phyloP scores from a whole-genome alignment of 2,113 vertebrate genomes.

The Struthidea cinerea region DNA sequence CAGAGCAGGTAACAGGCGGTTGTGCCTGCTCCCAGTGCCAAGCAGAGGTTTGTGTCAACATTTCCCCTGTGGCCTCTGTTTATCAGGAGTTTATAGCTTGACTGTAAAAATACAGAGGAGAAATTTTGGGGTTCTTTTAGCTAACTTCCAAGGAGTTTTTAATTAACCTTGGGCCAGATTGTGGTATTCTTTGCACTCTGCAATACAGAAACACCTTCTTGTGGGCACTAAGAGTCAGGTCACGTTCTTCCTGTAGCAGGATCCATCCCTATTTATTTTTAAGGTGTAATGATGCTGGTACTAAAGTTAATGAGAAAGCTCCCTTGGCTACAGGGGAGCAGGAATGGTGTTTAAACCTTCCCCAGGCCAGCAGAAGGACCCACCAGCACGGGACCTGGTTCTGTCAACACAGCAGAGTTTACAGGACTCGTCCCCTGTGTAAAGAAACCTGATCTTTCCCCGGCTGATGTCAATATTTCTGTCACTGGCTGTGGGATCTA shows the following conservation, averaged over 20 bases:
- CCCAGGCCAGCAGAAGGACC: slow-evolving; percentile 20
- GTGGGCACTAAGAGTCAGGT: background rate
- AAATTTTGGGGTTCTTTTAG: background rate
- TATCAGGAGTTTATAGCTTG: background rate
- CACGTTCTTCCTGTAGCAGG: background rate
- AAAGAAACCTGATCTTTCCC: slow-evolving; percentile 30
- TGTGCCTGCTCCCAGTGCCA: background rate
- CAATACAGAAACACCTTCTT: background rate
- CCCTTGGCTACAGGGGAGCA: background rate
- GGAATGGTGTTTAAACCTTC: background rate
- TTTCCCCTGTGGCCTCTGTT: background rate
- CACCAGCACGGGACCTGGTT: slow-evolving; percentile 28
- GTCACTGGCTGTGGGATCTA: slow-evolving; percentile 41
- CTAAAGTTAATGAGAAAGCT: background rate
- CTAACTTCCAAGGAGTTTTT: background rate
- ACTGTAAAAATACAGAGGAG: slow-evolving; percentile 21
- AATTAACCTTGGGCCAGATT: background rate
- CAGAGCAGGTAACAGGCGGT: slow-evolving; percentile 35
- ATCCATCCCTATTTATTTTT: background rate
- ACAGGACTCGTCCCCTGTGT: slow-evolving; percentile 25
- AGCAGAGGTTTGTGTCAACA: background rate
- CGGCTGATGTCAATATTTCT: slow-evolving; percentile 56
- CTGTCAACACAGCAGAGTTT: slow-evolving; percentile 48
- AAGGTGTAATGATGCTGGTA: background rate
- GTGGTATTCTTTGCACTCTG: background rate